Base-by-base conservation (phyloP, 2,113 vertebrate genomes). In the Galeopterus variegatus region DNA sequence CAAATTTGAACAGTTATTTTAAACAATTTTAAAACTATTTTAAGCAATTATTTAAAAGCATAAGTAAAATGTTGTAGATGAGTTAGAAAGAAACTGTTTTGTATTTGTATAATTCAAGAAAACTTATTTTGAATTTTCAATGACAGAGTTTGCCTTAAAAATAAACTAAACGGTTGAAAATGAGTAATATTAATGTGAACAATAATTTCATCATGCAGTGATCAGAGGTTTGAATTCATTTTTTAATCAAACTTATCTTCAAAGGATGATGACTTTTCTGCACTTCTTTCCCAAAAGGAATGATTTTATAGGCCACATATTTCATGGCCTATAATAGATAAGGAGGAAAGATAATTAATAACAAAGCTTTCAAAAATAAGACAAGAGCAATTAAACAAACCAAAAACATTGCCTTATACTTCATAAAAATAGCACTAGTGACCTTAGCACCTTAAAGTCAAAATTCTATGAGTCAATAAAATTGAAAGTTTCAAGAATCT, bases 1-100 rank as follows among this genome's bases (percentile, higher is more conserved):
- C 95, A 95, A 88, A 94, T 97, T 98, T 93, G 98, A 98, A 98
- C 73, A 97, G 56, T 95, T 96, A 90, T 97, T 98, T 98, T 93
- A 97, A 98, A 98, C 4, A 60, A 41, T 41, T 41, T 41, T 41
- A 41, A 41, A 45, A 45, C 26, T 24, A 70, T 80, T 93, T 94
- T 41, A 79, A 94, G 76, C 26, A 87, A 97, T 90, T 95, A 93
- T 97, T 96, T 97, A 85, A 70, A 95, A 90, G 60, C 87, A 62
- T 75, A 97, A 96, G 62, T 88, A 50, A 97, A 98, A 97, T 79
- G 89, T n/a, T 88, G 82, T 0, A 1, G 88, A 76, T 64, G 31
- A 85, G 72, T 75, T 88, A 54, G 77, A 89, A 91, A 81, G 5
- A 70, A 76, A 79, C 56, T 60, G 77, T 79, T 58, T 23, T 48